Evolutionary conservation across 2,113 vertebrate genomes (phyloP).

Genomic region (Oryzias javanicus): DNA sequence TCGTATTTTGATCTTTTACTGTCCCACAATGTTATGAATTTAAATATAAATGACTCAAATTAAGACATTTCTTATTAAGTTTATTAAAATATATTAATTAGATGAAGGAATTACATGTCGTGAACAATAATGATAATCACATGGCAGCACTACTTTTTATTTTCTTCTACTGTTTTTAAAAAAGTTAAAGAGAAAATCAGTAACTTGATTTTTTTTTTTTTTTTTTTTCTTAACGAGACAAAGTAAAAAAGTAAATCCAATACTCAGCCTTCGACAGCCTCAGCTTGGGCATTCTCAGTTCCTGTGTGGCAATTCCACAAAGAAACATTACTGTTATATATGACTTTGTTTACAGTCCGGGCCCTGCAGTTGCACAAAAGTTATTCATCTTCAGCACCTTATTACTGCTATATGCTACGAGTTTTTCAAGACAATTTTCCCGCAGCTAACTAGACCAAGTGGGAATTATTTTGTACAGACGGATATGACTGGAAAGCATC

Average conservation of each 20-base stretch:
- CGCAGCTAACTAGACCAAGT: constrained; percentile 86
- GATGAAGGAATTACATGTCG: no score
- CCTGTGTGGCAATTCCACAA: constrained; percentile 46
- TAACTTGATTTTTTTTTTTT: no score
- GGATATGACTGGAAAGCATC: constrained; percentile 83
- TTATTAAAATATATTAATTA: no score
- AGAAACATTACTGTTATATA: constrained; percentile 66
- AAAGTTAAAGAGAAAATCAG: background rate
- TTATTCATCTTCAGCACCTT: constrained; percentile 82
- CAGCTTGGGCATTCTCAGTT: constrained; percentile 25
- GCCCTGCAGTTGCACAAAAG: constrained; percentile 55
- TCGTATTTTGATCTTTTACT: no score
- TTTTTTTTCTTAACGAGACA: no score
- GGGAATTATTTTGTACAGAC: constrained; percentile 83
- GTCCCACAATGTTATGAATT: no score
- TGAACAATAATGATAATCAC: no score
- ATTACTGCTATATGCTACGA: constrained; percentile 82
- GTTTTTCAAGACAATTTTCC: constrained; percentile 85
- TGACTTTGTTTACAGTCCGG: constrained; percentile 64
- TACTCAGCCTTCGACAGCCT: constrained; percentile 52
- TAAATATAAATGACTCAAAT: no score
- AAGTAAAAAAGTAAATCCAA: no score
- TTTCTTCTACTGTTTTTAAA: no score
- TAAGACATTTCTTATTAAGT: no score
- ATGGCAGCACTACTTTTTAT: no score